Percentiles rank a stretch among this genome's conserved stretches.
Evolutionary conservation across 2,888 invertebrate genomes (phyloP).

Genomic region (Cantharis rustica): DNA sequence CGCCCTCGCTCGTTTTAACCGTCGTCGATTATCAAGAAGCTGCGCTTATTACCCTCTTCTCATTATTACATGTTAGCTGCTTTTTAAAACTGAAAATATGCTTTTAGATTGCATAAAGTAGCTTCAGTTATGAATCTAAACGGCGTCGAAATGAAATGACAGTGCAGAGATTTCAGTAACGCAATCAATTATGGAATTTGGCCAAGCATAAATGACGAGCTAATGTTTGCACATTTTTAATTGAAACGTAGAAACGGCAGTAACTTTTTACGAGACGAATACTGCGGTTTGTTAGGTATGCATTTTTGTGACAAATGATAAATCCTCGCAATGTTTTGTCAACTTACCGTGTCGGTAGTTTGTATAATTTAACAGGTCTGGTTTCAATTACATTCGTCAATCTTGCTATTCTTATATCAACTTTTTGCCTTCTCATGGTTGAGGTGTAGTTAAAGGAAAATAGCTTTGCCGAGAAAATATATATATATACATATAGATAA

Average conservation of each 20-base stretch:
- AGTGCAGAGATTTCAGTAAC: conserved; percentile 39
- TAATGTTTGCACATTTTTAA: conserved; percentile 53
- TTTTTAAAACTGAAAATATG: conserved; percentile 35
- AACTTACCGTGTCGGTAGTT: conserved; percentile 44
- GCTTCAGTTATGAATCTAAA: conserved; percentile 16
- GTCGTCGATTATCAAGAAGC: conserved; percentile 36
- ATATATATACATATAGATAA: too few relatives aligned
- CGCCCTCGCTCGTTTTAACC: conserved; percentile 34
- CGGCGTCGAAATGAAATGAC: conserved; percentile 20
- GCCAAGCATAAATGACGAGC: conserved; percentile 48
- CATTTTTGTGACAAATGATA: conserved; percentile 53
- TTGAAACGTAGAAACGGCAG: conserved; percentile 49
- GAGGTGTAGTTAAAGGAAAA: conserved; percentile 2
- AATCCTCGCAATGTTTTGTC: conserved; percentile 50
- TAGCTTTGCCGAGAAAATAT: neutral
- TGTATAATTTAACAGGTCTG: conserved; percentile 49
- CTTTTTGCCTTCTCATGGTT: neutral
- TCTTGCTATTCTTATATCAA: conserved; percentile 24
- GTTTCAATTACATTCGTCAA: conserved; percentile 42
- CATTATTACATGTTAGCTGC: conserved; percentile 35
- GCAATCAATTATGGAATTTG: conserved; percentile 50
- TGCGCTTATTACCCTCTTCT: conserved; percentile 32
- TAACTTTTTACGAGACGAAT: conserved; percentile 38
- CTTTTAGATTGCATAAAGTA: conserved; percentile 28
- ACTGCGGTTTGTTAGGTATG: conserved; percentile 53